phyloP scores from a whole-genome alignment of 2,888 invertebrate genomes.

The Cecidostiba fungosa region DNA sequence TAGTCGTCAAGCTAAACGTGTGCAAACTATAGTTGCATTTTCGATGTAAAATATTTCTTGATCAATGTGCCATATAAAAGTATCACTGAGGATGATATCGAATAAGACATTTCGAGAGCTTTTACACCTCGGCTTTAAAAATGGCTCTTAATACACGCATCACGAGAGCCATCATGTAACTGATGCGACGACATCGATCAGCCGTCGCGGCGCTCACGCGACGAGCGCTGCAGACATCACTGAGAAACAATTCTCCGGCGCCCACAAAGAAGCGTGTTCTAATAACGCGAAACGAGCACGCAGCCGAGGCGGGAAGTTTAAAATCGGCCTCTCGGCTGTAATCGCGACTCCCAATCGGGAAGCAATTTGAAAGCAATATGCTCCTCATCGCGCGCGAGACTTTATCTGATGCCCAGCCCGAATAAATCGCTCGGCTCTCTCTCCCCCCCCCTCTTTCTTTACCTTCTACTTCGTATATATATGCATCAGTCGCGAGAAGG shows the following conservation, averaged over 20 bases:
- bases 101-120: too few relatives aligned
- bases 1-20: too few relatives aligned
- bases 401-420: constrained; percentile 73
- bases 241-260: background rate
- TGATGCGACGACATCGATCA: background rate
- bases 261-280: constrained; percentile 53
- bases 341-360: constrained; percentile 77
- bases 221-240: background rate
- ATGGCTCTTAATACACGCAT: background rate
- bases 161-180: background rate
- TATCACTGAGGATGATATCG: too few relatives aligned
- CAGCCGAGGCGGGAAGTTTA: constrained; percentile 14
- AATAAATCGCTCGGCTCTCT: constrained; percentile 67
- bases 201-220: too few relatives aligned
- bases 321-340: constrained; percentile 56
- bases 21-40: too few relatives aligned
- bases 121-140: constrained; percentile 29
- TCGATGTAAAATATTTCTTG: too few relatives aligned
- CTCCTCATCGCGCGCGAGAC: constrained; percentile 71
- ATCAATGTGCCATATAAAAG: too few relatives aligned
- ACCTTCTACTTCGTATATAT: background rate
- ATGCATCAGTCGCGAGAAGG: background rate
- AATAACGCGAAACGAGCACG: constrained; percentile 58
- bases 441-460: background rate
- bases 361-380: constrained; percentile 79